A percentile compares a stretch with the other conserved stretches of the same genome.
Conservation (phyloP, 37 sponge, comb jelly and placozoan species). For the Mnemiopsis leidyi region DNA sequence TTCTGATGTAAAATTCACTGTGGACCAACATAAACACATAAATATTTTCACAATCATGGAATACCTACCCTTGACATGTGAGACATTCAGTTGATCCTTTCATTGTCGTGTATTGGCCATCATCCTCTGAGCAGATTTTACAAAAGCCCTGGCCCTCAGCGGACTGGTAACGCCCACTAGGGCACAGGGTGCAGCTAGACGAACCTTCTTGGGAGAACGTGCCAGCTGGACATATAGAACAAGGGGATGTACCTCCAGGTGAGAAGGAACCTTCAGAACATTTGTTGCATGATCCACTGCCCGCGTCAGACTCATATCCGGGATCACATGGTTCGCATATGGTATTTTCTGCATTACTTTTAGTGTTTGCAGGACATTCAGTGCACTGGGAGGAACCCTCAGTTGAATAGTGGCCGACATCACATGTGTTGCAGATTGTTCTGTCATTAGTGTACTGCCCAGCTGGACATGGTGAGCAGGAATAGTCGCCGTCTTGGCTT, state of each 20-base stretch:
- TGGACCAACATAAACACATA: no score
- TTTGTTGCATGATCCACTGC: not conserved
- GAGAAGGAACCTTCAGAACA: not conserved
- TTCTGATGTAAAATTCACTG: no score
- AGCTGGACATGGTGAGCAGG: not conserved
- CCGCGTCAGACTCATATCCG: not conserved
- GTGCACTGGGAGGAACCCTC: not conserved
- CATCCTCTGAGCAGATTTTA: not conserved
- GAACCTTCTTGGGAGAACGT: no score
- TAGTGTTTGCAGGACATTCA: not conserved
- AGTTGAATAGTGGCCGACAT: not conserved
- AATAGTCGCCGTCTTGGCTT: not conserved
- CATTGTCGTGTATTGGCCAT: not conserved
- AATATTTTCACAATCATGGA: no score
- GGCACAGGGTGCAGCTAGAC: not conserved
- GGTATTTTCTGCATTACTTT: no score
- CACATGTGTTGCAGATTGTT: not conserved
- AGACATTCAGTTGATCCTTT: not conserved
- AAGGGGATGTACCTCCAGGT: not conserved
- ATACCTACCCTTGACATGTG: not conserved
- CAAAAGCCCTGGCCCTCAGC: not conserved
- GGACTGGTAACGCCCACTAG: not conserved
- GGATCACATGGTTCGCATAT: not conserved
- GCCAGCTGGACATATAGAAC: not conserved
- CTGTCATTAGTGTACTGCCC: not conserved